Evolutionary conservation across 2,113 vertebrate genomes (phyloP).

Genomic region (Beaufortia kweichowensis): DNA sequence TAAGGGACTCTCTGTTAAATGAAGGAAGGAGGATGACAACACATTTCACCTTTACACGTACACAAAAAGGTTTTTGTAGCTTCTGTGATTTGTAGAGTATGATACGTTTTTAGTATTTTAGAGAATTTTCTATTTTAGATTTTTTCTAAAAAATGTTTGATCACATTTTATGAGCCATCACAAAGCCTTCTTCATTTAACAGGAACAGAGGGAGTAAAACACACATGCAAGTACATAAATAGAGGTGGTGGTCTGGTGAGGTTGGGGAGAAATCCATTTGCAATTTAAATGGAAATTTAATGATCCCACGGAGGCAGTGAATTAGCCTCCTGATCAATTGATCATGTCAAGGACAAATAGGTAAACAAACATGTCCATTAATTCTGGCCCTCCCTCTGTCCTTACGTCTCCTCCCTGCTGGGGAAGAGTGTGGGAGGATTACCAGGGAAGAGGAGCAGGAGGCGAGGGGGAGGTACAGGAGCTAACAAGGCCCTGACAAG

Average conservation of each 20-base stretch:
- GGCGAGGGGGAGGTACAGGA: slow-evolving; percentile 25
- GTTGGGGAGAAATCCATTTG: slow-evolving; percentile 73
- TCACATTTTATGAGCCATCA: neutral
- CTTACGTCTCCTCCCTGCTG: slow-evolving; percentile 64
- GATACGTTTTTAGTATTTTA: neutral
- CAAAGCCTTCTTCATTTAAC: slow-evolving; percentile 1
- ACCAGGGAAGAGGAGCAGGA: slow-evolving; percentile 54
- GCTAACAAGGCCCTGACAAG: slow-evolving; percentile 52
- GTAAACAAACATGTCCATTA: slow-evolving; percentile 76
- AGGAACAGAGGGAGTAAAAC: neutral
- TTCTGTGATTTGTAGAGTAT: neutral
- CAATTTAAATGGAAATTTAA: slow-evolving; percentile 81
- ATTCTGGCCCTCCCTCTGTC: slow-evolving; percentile 58
- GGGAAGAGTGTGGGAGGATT: slow-evolving; percentile 63
- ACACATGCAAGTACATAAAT: slow-evolving; percentile 14
- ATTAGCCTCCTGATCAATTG: slow-evolving; percentile 79
- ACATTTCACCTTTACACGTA: slow-evolving; percentile 37
- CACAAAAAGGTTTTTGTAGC: slow-evolving; percentile 15
- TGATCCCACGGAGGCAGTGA: slow-evolving; percentile 79
- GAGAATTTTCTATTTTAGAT: neutral
- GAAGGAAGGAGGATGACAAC: slow-evolving; percentile 19
- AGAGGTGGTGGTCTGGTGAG: slow-evolving; percentile 45
- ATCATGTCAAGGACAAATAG: slow-evolving; percentile 77
- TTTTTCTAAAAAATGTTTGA: neutral
- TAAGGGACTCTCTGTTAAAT: slow-evolving; percentile 49